Conservation (phyloP, 1,140 invertebrate genomes). For the Homalodisca vitripennis region DNA sequence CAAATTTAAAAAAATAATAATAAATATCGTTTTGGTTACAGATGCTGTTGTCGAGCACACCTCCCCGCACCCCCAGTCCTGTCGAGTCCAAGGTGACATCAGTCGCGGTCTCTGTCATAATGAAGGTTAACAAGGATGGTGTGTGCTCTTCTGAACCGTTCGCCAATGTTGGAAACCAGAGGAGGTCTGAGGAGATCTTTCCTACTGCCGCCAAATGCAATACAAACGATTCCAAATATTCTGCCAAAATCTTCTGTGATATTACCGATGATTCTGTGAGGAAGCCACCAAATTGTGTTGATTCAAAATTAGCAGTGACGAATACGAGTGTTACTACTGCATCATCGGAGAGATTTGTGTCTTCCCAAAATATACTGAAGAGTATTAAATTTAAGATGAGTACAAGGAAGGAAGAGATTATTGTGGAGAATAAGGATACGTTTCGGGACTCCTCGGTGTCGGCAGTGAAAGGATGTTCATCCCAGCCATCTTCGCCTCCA, state of each 20-base stretch:
- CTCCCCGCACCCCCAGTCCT: conserved; percentile 51
- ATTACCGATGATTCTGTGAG: too few species aligned
- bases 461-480: neutral
- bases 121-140: conserved; percentile 74
- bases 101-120: conserved; percentile 68
- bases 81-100: conserved; percentile 44
- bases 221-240: neutral
- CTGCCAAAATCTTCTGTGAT: neutral
- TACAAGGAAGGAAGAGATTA: conserved; percentile 58
- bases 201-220: neutral
- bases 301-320: too few species aligned
- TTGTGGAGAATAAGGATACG: conserved; percentile 57
- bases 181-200: neutral
- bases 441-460: conserved; percentile 43
- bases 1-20: conserved; percentile 5
- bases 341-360: conserved; percentile 41
- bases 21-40: conserved; percentile 43
- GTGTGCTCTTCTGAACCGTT: conserved; percentile 57
- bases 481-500: conserved; percentile 17
- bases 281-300: neutral
- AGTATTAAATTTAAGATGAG: conserved; percentile 79
- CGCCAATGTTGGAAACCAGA: neutral
- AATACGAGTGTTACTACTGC: too few species aligned
- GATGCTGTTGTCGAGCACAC: conserved; percentile 51
- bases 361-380: conserved; percentile 64